Conservation (phyloP, 2,888 invertebrate genomes). For the Syrista parreyssii region DNA sequence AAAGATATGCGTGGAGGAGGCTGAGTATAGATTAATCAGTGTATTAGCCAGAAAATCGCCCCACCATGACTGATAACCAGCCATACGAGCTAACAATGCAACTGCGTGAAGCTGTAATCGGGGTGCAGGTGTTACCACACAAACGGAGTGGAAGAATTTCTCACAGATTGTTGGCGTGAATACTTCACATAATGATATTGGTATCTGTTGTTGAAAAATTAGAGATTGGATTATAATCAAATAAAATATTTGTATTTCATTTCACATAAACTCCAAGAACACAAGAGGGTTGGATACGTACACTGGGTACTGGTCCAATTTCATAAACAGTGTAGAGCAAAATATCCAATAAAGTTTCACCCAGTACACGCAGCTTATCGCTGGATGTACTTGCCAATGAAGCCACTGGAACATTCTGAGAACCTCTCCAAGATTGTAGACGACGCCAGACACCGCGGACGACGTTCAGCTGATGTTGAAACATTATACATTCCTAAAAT, state of each 20-base stretch:
- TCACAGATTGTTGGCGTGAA: constrained; percentile 69
- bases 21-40: constrained; percentile 81
- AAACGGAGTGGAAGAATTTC: constrained; percentile 77
- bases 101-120: constrained; percentile 83
- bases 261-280: neutral
- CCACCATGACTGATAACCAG: constrained; percentile 87
- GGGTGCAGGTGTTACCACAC: constrained; percentile 80
- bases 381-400: constrained; percentile 76
- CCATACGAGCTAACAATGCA: constrained; percentile 82
- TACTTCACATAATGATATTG: constrained; percentile 59
- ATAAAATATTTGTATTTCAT: neutral
- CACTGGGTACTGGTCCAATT: constrained; percentile 67
- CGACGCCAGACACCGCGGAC: constrained; percentile 81
- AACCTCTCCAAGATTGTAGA: constrained; percentile 71
- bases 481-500: constrained; percentile 82
- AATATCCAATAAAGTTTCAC: constrained; percentile 85
- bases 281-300: constrained; percentile 39
- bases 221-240: neutral
- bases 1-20: constrained; percentile 81
- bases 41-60: constrained; percentile 89
- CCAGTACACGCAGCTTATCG: constrained; percentile 85
- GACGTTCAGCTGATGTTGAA: constrained; percentile 90
- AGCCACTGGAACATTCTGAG: constrained; percentile 63
- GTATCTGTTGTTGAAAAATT: constrained; percentile 51
- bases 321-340: constrained; percentile 78